Evolutionary conservation across 1,140 invertebrate species (phyloP), one percentile per base, ranked within the genome.

Genomic region (Sycophaga agraensis): DNA sequence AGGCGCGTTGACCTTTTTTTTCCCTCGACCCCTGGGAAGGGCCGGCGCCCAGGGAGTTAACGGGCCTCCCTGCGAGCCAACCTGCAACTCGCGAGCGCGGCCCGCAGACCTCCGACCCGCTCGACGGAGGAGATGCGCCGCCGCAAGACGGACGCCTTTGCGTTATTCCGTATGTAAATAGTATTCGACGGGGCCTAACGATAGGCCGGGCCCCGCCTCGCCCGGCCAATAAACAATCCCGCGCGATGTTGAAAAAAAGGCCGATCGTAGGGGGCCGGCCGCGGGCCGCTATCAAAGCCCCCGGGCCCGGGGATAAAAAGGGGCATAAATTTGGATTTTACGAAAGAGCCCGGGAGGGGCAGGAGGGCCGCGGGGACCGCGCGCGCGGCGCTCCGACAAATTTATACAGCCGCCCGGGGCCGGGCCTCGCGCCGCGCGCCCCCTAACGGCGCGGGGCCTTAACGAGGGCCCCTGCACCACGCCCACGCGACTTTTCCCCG

Each of bases 311-410:
- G 14, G 19, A 7, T 17, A 42, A 43, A 55, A 16, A 22, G 24
- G 8, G n/a, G 5, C 28, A 42, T 57, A 57, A 57, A 57, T 55
- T 21, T 31, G 11, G 24, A 34, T 34, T 55, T 57, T 46, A 57
- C 28, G 28, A 56, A 56, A 37, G 31, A 14, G 43, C 21, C n/a
- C 43, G 22, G 17, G 24, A n/a, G n/a, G n/a, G n/a, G n/a, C n/a
- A n/a, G n/a, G n/a, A n/a, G n/a, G n/a, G 12, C 35, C 46, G 22
- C 42, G 4, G 28, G 16, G 11, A 34, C 19, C 26, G 7, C 8
- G 26, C 24, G 34, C 9, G 8, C 2, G 21, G n/a, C 12, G 2
- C 5, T 26, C 37, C 22, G 7, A 22, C 17, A 35, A 45, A 56
- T 56, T 56, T 46, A 34, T 55, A 43, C 28, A 34, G 26, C 45